These are phyloP conservation scores for Calyptommatus sinebrachiatus DNA, from an alignment of 2,113 vertebrate genomes.

Conservation along the genomic window DNA sequence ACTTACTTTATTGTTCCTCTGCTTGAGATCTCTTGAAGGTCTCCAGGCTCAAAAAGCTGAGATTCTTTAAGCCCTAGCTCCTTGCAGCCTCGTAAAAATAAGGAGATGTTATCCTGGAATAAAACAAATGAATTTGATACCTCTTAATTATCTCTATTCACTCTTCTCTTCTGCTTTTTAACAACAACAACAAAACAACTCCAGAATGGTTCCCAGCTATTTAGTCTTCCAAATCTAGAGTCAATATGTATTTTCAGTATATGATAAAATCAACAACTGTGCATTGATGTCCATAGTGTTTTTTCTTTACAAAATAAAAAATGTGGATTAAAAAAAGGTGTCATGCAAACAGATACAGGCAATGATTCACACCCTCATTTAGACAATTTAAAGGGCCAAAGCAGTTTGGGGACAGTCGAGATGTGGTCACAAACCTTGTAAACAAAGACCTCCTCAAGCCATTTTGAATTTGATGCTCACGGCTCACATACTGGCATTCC, in stretches of 20 bases:
- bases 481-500: no score
- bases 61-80: slow-evolving; percentile 94
- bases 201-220: not conserved
- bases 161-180: not conserved
- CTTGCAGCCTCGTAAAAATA: slow-evolving; percentile 94
- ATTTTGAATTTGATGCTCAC: no score
- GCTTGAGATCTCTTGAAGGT: slow-evolving; percentile 89
- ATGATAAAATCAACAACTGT: not conserved
- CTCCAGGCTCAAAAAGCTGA: slow-evolving; percentile 94
- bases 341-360: no score
- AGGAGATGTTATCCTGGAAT: slow-evolving; percentile 89
- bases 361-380: no score
- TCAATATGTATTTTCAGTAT: not conserved
- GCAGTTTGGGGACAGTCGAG: no score
- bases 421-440: no score
- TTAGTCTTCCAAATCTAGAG: slow-evolving; percentile 8
- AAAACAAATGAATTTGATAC: slow-evolving; percentile 41
- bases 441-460: no score
- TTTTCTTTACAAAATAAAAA: not conserved
- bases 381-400: no score
- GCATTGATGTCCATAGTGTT: not conserved
- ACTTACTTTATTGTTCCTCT: slow-evolving; percentile 86
- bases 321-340: no score
- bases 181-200: slow-evolving; percentile 1
- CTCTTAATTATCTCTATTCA: slow-evolving; percentile 8